phyloP scores from a whole-genome alignment of 2,797 vertebrate species.

The Molossus alvarezi region DNA sequence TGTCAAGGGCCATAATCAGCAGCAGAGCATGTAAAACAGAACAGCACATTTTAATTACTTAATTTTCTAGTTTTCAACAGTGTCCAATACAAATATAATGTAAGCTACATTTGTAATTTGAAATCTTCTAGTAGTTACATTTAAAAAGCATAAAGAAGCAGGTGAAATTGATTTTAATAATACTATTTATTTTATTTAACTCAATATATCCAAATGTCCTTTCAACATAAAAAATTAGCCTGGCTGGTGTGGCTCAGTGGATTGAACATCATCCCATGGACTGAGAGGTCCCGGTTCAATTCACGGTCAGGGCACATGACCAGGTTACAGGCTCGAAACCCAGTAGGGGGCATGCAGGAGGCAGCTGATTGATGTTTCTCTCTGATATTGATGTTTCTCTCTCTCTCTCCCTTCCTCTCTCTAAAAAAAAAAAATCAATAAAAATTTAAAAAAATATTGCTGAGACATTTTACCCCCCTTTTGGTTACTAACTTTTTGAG shows the following conservation, averaged over 20 bases:
- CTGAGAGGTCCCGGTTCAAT: no score
- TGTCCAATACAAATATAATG: not conserved
- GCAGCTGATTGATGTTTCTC: no score
- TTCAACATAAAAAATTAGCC: not conserved
- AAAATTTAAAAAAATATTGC: not conserved
- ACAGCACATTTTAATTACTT: not conserved
- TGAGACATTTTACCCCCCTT: not conserved
- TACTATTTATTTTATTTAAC: constrained; percentile 25
- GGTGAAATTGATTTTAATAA: constrained; percentile 47
- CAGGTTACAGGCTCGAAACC: no score
- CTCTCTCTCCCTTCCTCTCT: no score
- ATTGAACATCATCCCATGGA: no score
- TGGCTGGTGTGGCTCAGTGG: no score
- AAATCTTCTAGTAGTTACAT: not conserved
- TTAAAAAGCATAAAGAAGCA: constrained; percentile 53
- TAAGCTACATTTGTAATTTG: constrained; percentile 15
- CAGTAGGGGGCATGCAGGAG: no score
- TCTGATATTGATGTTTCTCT: no score
- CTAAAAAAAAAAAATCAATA: no score
- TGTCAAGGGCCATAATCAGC: not conserved
- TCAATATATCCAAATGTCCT: constrained; percentile 24
- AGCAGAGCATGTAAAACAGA: constrained; percentile 23
- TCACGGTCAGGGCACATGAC: no score
- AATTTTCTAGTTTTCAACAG: constrained; percentile 41
- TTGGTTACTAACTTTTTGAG: constrained; percentile 35